Conservation (phyloP, 2,797 vertebrate genomes). For the Ctenopoma multispine region DNA sequence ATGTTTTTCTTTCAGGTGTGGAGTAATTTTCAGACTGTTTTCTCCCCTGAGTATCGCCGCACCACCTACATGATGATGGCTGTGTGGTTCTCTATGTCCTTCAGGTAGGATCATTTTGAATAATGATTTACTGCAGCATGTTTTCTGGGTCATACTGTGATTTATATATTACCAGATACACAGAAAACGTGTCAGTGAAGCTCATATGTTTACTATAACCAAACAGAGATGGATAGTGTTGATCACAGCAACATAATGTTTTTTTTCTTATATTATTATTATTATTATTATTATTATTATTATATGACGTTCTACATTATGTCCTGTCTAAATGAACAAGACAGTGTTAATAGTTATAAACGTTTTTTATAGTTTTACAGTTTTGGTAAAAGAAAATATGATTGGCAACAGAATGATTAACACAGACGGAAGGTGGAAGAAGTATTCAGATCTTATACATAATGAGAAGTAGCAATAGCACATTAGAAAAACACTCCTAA, state of each 20-base stretch:
- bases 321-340: neutral
- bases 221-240: neutral
- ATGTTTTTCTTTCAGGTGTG: constrained; percentile 87
- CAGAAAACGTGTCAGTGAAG: neutral
- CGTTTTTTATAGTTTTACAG: neutral
- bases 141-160: neutral
- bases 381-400: neutral
- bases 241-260: neutral
- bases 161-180: neutral
- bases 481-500: too few relatives aligned
- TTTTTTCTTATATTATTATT: too few relatives aligned
- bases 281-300: too few relatives aligned
- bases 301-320: neutral
- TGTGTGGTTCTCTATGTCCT: constrained; percentile 99
- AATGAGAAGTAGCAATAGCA: too few relatives aligned
- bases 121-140: neutral
- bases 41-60: constrained; percentile 91
- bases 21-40: constrained; percentile 91
- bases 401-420: too few relatives aligned
- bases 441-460: too few relatives aligned
- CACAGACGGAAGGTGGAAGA: too few relatives aligned
- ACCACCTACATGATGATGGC: constrained; percentile 98
- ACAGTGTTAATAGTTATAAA: neutral
- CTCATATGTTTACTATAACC: neutral
- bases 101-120: constrained; percentile 85